Conservation (phyloP, 2,888 invertebrate species). For the Drosophila anceps region DNA sequence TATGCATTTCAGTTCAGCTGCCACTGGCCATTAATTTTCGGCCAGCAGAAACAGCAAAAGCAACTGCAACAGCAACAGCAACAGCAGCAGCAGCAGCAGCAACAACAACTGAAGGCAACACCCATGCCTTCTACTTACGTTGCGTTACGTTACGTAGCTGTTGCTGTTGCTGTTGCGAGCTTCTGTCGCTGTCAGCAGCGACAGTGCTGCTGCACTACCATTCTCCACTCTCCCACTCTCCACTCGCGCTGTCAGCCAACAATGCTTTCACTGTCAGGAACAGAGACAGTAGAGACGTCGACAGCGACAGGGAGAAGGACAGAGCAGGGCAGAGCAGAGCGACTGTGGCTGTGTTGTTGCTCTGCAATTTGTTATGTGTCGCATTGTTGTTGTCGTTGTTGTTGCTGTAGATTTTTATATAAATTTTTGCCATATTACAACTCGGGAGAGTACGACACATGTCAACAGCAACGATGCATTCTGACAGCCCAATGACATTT, state of each 20-base stretch:
- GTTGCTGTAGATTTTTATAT: constrained; percentile 66
- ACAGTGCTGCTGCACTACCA: constrained; percentile 22
- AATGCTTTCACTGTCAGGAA: constrained; percentile 80
- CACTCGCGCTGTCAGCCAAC: constrained; percentile 73
- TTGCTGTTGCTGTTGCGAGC: constrained; percentile 44
- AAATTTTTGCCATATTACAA: constrained; percentile 64
- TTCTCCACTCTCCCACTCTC: constrained; percentile 26
- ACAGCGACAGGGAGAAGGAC: constrained; percentile 8
- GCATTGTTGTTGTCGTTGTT: constrained; percentile 47
- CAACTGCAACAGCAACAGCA: constrained; percentile 33
- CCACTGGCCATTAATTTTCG: constrained; percentile 78
- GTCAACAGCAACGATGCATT: constrained; percentile 79
- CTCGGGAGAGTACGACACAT: constrained; percentile 57
- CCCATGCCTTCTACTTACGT: constrained; percentile 41
- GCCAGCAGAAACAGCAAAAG: constrained; percentile 59
- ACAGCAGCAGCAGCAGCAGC: constrained; percentile 17
- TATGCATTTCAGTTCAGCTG: constrained; percentile 67
- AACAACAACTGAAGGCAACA: constrained; percentile 41
- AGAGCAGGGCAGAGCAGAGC: constrained; percentile 1
- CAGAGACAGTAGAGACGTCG: constrained; percentile 30
- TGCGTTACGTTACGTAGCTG: constrained; percentile 53
- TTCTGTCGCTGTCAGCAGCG: constrained; percentile 45
- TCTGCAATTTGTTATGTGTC: constrained; percentile 62
- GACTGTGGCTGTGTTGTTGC: constrained; percentile 56
- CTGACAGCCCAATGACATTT: constrained; percentile 84